Evolutionary conservation across 2,113 vertebrate genomes (phyloP).

Genomic region (Colinus virginianus): DNA sequence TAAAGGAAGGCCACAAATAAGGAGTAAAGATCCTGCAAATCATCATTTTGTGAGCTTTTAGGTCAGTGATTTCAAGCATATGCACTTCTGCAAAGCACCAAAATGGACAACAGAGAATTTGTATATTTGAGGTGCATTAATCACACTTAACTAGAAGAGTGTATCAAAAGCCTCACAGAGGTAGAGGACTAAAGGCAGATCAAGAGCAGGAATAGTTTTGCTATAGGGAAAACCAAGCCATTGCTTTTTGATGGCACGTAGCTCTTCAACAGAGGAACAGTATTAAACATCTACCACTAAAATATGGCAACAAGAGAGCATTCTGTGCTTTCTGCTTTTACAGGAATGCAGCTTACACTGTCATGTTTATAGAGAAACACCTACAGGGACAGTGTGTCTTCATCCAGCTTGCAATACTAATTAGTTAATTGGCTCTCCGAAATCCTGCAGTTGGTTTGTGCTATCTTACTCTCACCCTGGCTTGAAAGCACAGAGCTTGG

Average conservation of each 20-base stretch:
- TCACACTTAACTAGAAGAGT: background rate
- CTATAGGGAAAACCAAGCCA: background rate
- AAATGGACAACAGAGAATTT: background rate
- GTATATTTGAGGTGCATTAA: constrained; percentile 1
- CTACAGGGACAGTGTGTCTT: background rate
- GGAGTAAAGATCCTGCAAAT: background rate
- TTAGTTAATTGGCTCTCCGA: background rate
- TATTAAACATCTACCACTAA: background rate
- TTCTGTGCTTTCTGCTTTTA: background rate
- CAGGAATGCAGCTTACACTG: background rate
- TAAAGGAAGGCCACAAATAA: background rate
- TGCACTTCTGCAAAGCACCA: background rate
- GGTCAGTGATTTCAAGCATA: background rate
- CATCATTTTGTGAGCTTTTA: background rate
- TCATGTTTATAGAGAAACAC: fast-evolving
- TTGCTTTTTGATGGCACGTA: background rate
- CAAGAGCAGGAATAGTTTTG: background rate
- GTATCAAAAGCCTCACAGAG: background rate
- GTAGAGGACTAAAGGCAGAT: background rate
- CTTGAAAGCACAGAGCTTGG: background rate
- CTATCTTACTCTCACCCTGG: background rate
- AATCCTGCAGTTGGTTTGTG: background rate
- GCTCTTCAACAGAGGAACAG: background rate
- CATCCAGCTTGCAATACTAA: background rate
- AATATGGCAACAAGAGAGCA: background rate